phyloP scores from a whole-genome alignment of 2,113 vertebrate genomes.

The Ptilorrhoa leucosticta region DNA sequence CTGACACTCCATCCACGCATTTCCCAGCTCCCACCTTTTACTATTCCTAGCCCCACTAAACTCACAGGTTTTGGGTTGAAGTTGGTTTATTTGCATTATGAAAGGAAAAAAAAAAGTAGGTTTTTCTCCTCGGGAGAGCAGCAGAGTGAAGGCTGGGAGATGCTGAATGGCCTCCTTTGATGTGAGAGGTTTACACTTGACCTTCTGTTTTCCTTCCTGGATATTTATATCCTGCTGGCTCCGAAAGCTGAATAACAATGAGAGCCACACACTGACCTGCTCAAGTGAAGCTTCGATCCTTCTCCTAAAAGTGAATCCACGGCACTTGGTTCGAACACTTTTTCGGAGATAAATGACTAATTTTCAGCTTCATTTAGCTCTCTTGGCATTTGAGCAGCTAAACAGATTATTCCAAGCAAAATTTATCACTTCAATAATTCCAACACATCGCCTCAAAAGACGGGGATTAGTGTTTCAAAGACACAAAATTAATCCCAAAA shows the following conservation, averaged over 20 bases:
- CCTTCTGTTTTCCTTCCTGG: slow-evolving; percentile 3
- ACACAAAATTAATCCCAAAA: neutral
- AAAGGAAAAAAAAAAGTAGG: neutral
- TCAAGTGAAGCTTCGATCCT: neutral
- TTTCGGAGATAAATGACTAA: neutral
- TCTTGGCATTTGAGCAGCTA: neutral
- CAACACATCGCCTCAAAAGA: neutral
- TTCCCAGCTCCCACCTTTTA: neutral
- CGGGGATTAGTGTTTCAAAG: neutral
- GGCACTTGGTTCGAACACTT: neutral
- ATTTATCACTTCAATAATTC: neutral
- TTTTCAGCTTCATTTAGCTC: neutral
- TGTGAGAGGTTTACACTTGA: neutral
- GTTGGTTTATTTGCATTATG: neutral
- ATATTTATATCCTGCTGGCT: neutral
- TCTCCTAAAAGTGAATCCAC: neutral
- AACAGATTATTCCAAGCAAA: neutral
- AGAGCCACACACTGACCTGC: neutral
- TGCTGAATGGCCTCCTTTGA: neutral
- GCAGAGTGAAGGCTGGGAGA: neutral
- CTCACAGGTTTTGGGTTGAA: neutral
- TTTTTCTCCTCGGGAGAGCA: neutral
- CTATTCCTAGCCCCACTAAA: neutral
- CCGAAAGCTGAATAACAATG: neutral
- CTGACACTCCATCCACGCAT: neutral